Evolutionary conservation across 2,888 invertebrate species (phyloP).

Genomic region (Formica aserva): DNA sequence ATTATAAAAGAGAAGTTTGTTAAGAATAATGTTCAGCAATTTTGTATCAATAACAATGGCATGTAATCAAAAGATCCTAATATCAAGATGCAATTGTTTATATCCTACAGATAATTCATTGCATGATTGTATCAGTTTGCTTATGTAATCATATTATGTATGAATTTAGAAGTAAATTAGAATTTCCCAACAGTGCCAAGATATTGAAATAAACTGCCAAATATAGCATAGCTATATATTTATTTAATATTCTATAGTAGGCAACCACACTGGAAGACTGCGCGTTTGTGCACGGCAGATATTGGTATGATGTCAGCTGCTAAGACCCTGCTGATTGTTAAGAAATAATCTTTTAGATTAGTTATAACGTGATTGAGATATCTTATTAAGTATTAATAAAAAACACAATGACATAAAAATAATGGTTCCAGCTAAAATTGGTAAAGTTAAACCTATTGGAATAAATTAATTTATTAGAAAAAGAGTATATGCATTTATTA

Average conservation of each 20-base stretch:
- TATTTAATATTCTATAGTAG: conserved; percentile 78
- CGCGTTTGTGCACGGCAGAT: conserved; percentile 82
- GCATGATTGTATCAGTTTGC: conserved; percentile 31
- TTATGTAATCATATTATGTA: conserved; percentile 35
- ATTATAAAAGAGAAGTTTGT: neutral
- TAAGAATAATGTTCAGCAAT: conserved; percentile 9
- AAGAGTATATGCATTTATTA: conserved; percentile 75
- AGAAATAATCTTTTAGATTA: conserved; percentile 83
- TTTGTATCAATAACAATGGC: conserved; percentile 6
- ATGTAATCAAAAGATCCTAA: neutral
- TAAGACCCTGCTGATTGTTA: conserved; percentile 86
- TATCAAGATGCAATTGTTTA: conserved; percentile 1
- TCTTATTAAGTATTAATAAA: conserved; percentile 78
- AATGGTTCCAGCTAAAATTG: conserved; percentile 81
- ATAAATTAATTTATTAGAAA: conserved; percentile 81
- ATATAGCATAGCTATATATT: conserved; percentile 73
- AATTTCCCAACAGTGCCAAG: conserved; percentile 72
- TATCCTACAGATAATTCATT: neutral
- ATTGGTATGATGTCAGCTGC: conserved; percentile 85
- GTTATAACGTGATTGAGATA: conserved; percentile 74
- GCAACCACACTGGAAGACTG: conserved; percentile 83
- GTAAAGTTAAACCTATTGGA: conserved; percentile 85
- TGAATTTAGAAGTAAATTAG: conserved; percentile 23
- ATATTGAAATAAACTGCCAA: conserved; percentile 74
- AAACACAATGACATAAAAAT: conserved; percentile 79